phyloP scores from a whole-genome alignment of 2,888 invertebrate species.

The Tinea trinotella region DNA sequence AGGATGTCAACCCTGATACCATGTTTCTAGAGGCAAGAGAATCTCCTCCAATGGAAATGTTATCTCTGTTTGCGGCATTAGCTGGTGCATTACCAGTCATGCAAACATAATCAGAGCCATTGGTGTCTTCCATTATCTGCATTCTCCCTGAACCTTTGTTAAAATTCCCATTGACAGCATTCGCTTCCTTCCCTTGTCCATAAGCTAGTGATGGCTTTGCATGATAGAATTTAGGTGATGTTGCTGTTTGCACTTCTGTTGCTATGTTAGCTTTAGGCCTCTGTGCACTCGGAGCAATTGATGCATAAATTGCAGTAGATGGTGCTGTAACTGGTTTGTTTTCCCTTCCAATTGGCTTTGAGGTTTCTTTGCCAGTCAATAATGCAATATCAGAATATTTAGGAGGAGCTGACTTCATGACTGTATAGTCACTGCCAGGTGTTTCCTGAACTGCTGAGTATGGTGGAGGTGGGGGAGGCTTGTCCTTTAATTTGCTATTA shows the following conservation, averaged over 20 bases:
- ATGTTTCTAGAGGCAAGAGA: conserved; percentile 52
- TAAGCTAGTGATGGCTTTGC: conserved; percentile 73
- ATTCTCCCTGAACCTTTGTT: conserved; percentile 47
- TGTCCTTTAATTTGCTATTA: conserved; percentile 66
- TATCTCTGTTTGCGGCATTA: conserved; percentile 50
- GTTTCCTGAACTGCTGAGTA: conserved; percentile 46
- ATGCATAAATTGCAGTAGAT: conserved; percentile 67
- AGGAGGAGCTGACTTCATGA: conserved; percentile 65
- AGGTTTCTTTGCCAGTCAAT: conserved; percentile 48
- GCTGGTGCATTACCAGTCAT: conserved; percentile 78
- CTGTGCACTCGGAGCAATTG: conserved; percentile 68
- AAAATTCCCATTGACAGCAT: conserved; percentile 49
- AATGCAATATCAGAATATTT: conserved; percentile 63
- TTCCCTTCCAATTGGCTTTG: conserved; percentile 42
- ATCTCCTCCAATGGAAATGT: conserved; percentile 50
- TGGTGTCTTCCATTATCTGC: conserved; percentile 78
- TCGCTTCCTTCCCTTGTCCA: conserved; percentile 52
- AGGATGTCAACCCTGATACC: conserved; percentile 57
- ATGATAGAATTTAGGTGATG: conserved; percentile 70
- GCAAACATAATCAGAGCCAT: conserved; percentile 86
- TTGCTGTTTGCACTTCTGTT: conserved; percentile 67
- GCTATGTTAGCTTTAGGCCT: conserved; percentile 67
- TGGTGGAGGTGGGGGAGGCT: conserved; percentile 66
- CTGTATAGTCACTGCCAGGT: conserved; percentile 55
- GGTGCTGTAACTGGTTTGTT: conserved; percentile 63